A percentile compares a stretch with the other conserved stretches of the same genome.
Conservation (phyloP, 2,113 vertebrate species). For the Penelope pileata region DNA sequence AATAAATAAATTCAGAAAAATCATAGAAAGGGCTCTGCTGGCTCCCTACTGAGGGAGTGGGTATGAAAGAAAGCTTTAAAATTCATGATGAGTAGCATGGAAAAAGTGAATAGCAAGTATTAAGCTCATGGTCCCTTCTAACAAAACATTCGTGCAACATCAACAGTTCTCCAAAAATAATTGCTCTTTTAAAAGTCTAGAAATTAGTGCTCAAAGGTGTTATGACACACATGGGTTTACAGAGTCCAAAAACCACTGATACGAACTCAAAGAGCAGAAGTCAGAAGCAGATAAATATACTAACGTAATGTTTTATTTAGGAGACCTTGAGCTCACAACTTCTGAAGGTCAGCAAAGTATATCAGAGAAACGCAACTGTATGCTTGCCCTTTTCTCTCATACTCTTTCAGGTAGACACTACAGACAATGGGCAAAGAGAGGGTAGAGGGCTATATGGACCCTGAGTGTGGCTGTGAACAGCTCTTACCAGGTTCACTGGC, state of each 20-base stretch:
- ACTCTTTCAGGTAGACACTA: neutral
- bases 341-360: neutral
- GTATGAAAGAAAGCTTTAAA: neutral
- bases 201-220: neutral
- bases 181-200: neutral
- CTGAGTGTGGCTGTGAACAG: neutral
- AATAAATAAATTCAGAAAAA: conserved; percentile 1
- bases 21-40: neutral
- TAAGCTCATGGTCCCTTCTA: neutral
- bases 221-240: neutral
- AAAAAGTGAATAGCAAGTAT: neutral
- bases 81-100: neutral
- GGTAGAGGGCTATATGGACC: neutral
- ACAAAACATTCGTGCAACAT: neutral
- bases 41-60: neutral
- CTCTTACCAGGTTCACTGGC: neutral
- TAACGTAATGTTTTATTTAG: neutral
- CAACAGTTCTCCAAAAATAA: neutral
- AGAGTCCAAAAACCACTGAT: neutral
- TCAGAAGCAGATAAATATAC: neutral
- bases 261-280: neutral
- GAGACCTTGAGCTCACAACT: neutral
- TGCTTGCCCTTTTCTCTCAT: neutral
- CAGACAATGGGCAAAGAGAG: neutral
- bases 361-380: neutral